Percentiles rank a stretch among this genome's conserved stretches.
These are phyloP conservation scores for Elachura formosa DNA, from an alignment of 2,113 vertebrate species.

Conservation along the genomic window DNA sequence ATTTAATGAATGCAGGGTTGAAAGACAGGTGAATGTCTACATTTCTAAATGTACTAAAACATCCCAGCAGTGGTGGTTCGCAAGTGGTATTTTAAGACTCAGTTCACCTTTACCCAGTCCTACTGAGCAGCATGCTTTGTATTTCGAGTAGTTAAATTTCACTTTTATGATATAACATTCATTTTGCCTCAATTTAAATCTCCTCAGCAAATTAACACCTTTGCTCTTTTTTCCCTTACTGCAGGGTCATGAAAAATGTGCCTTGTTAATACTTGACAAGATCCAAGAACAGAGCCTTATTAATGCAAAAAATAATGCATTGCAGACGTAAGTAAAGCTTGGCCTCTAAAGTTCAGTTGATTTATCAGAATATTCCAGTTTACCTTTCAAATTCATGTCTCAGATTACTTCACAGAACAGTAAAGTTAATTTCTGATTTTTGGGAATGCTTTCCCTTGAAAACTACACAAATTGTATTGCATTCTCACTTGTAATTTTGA, in stretches of 20 bases:
- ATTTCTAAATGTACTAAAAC: neutral
- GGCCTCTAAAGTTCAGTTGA: neutral
- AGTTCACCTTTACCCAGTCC: neutral
- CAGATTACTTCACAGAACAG: neutral
- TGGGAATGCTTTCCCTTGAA: neutral
- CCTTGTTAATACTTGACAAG: slow-evolving; percentile 91
- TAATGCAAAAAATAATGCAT: slow-evolving; percentile 85
- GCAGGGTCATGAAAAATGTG: slow-evolving; percentile 94
- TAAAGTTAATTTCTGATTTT: neutral
- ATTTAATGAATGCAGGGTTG: neutral
- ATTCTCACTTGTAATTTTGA: neutral
- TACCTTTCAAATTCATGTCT: neutral
- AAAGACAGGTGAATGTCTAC: neutral
- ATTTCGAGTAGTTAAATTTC: neutral
- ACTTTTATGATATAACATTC: neutral
- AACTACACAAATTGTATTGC: neutral
- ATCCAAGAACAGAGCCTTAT: slow-evolving; percentile 85
- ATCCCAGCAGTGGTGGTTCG: neutral
- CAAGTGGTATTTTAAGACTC: neutral
- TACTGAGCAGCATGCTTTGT: neutral
- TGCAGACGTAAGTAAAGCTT: slow-evolving; percentile 89
- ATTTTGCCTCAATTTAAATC: neutral
- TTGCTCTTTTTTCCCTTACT: neutral
- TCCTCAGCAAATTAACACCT: neutral
- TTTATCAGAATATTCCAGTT: neutral